These are phyloP conservation scores for Rhabdomys dilectus DNA, from an alignment of 2,113 vertebrate genomes.

Conservation along the genomic window DNA sequence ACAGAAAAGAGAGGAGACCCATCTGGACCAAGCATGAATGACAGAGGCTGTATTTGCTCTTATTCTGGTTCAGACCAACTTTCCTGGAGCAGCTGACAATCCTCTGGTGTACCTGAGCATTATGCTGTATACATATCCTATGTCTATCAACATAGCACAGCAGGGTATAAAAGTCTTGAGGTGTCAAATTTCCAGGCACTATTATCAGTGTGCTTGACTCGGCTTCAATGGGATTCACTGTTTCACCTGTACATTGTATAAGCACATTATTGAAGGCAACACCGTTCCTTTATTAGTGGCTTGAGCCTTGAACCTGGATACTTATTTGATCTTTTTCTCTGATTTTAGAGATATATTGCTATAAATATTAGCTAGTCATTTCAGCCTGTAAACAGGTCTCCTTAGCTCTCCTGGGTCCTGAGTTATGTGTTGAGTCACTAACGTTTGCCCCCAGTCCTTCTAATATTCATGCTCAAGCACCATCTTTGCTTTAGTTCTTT, in stretches of 20 bases:
- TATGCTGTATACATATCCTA: background rate
- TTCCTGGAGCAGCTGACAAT: background rate
- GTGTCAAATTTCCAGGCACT: too few species aligned
- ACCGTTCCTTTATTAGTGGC: background rate
- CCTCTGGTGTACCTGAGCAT: background rate
- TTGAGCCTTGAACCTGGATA: background rate
- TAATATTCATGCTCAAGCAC: accelerated
- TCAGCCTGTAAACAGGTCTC: background rate
- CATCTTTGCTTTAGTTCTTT: background rate
- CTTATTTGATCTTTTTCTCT: background rate
- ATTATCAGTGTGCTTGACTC: accelerated
- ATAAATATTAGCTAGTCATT: background rate
- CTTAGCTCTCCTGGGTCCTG: background rate
- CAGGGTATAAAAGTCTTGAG: background rate
- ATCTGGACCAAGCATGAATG: accelerated
- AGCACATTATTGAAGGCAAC: accelerated
- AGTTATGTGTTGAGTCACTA: accelerated
- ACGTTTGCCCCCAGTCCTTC: background rate
- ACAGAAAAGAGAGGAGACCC: background rate
- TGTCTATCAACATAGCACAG: background rate
- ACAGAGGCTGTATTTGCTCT: accelerated
- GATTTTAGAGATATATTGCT: background rate
- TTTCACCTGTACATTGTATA: background rate
- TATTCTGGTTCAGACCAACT: background rate
- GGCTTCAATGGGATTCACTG: accelerated